Evolutionary conservation across 2,888 invertebrate genomes (phyloP).

Genomic region (Trachelus troglodyta): DNA sequence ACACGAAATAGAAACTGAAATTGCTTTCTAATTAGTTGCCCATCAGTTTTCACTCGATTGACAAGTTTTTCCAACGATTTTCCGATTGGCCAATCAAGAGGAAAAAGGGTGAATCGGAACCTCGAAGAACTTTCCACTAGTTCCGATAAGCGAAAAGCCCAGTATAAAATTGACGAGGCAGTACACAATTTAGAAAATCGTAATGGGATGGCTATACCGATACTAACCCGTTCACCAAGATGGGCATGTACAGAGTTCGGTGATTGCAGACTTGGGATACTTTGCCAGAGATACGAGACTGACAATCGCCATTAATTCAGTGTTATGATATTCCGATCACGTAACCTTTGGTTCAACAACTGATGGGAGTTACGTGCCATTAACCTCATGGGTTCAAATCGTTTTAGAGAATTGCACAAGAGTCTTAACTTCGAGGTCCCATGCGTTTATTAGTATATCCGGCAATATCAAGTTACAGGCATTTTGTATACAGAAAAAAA

Average conservation of each 20-base stretch:
- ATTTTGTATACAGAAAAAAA: not conserved
- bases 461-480: not conserved
- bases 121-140: not conserved
- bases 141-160: not conserved
- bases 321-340: conserved; percentile 15
- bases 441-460: not conserved
- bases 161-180: not conserved
- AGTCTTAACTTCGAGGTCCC: not conserved
- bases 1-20: not conserved
- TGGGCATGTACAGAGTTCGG: not conserved
- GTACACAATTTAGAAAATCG: not conserved
- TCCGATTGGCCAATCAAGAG: not conserved
- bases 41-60: not conserved
- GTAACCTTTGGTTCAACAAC: conserved; percentile 6
- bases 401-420: not conserved
- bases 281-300: not conserved
- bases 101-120: not conserved
- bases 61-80: not conserved
- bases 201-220: not conserved
- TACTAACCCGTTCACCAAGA: not conserved
- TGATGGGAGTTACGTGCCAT: conserved; percentile 1
- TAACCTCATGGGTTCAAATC: not conserved
- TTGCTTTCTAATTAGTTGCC: not conserved
- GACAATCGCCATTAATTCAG: not conserved
- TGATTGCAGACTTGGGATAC: not conserved